Base-by-base conservation (phyloP, 2,797 vertebrate genomes). In the Semaprochilodus insignis region DNA sequence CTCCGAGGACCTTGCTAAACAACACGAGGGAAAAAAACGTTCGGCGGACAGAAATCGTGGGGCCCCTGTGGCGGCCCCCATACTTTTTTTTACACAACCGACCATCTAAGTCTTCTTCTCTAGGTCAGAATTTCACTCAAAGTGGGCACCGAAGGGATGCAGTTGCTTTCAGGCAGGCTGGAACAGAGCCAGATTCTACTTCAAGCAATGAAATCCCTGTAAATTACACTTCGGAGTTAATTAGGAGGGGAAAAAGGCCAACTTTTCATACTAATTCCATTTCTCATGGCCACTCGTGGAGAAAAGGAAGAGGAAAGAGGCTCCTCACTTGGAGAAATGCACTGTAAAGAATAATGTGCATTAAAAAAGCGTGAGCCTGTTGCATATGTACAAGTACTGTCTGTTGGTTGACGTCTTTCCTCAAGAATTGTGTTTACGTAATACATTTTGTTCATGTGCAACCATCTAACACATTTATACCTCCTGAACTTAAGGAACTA, bases 1-100 rank as follows among this genome's bases (percentile, higher is more conserved):
- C 79, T 86, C 55, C 21, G 76, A 83, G 74, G 80, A 81, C 40
- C 80, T 85, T 66, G 57, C 77, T 85, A 82, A 78, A 83, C 73
- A 80, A 83, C 73, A 81, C 90, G 90, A 93, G 89, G 78, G 87
- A 44, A 88, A 84, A 89, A 85, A 90, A 70, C 34, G 81, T 73
- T 25, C 34, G 88, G 81, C 87, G 91, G 88, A 86, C 89, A 93
- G 94, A 93, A 94, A 96, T 95, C 95, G 95, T 96, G 95, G 95
- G 95, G 23, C 23, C 54, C 36, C 23, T 31, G 84, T 87, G 88
- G 90, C 86, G 87, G 89, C 92, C 91, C 87, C 92, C 93, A 90
- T 69, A 69, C 90, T 91, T 89, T 92, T 91, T 90, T 91, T 83
- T 90, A 94, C 72, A 63, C 15, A 31, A 62, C 62, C 72, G 77